phyloP scores from a whole-genome alignment of 2,888 invertebrate species.

The Myopa testacea region DNA sequence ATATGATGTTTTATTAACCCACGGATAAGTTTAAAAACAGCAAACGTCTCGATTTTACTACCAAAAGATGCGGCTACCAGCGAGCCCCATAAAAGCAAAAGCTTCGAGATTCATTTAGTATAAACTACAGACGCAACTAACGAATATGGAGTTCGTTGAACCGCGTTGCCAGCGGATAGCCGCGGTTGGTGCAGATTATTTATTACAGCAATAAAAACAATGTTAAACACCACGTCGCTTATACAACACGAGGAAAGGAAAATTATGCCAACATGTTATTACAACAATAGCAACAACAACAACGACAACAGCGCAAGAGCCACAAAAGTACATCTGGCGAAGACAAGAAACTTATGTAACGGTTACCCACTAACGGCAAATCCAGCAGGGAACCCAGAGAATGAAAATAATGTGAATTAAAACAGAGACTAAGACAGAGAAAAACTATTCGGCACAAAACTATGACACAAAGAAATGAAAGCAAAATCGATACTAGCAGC shows the following conservation, averaged over 20 bases:
- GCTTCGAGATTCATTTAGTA: background rate
- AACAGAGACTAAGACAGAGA: constrained; percentile 3
- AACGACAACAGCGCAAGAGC: background rate
- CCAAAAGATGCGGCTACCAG: background rate
- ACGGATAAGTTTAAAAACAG: background rate
- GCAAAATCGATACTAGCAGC: background rate
- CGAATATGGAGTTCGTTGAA: background rate
- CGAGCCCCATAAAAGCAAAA: background rate
- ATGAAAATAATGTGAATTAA: background rate
- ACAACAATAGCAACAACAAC: constrained; percentile 3
- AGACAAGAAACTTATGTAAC: constrained; percentile 32
- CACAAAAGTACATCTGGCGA: constrained; percentile 5
- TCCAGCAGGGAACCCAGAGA: constrained; percentile 19
- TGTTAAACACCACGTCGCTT: background rate
- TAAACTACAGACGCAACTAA: background rate
- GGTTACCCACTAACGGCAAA: constrained; percentile 26
- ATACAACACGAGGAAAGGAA: constrained; percentile 7
- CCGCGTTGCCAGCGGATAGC: background rate
- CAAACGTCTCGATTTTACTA: background rate
- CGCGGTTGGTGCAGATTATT: background rate
- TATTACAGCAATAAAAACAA: constrained; percentile 26
- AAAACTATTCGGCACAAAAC: background rate
- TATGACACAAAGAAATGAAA: constrained; percentile 6
- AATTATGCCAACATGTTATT: constrained; percentile 14
- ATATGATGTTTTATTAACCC: background rate